Evolutionary conservation across 2,797 vertebrate species (phyloP).

Genomic region (Lerista edwardsae): DNA sequence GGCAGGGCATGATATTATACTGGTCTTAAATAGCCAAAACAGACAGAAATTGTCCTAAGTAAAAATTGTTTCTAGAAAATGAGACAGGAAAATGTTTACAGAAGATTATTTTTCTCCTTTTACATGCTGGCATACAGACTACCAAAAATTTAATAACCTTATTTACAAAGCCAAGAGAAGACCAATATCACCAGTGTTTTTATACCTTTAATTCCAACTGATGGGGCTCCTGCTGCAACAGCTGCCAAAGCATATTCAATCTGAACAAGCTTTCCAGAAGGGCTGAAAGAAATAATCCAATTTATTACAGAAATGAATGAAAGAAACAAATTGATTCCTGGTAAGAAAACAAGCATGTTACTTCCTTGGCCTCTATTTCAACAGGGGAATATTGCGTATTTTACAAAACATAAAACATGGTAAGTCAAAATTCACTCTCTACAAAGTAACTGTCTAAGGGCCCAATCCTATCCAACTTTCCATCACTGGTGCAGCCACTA

Average conservation of each 20-base stretch:
- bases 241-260: conserved; percentile 98
- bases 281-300: conserved; percentile 77
- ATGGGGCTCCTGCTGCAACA: conserved; percentile 96
- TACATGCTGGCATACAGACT: too few relatives aligned
- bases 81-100: background rate
- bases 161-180: background rate
- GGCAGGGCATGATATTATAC: background rate
- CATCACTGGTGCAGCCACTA: too few relatives aligned
- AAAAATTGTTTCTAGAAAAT: background rate
- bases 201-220: conserved; percentile 92
- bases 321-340: background rate
- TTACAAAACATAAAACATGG: background rate
- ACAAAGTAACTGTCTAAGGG: background rate
- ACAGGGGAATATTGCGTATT: background rate
- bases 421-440: background rate
- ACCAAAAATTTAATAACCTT: background rate
- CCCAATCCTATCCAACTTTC: background rate
- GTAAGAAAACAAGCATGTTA: background rate
- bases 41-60: background rate
- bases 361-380: background rate
- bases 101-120: background rate
- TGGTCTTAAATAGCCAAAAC: background rate
- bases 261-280: conserved; percentile 98
- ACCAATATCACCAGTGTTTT: background rate
- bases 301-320: background rate